Base-by-base conservation (phyloP, 1,140 invertebrate species). In the Caenorhabditis inopinata region DNA sequence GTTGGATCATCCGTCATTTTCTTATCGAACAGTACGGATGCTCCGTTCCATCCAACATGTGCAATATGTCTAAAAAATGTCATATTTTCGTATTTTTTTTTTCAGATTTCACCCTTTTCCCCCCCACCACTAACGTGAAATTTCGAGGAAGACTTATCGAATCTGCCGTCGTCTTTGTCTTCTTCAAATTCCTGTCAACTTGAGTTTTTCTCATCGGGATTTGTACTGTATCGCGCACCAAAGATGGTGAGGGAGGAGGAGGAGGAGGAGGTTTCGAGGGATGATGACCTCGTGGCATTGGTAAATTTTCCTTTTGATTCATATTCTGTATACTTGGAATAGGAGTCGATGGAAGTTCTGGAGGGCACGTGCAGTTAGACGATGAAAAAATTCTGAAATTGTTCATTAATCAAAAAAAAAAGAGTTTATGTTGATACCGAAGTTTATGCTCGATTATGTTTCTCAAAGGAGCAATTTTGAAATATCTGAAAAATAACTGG, bases 101-200 rank as follows among this genome's bases (percentile, higher is more conserved):
- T n/a, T n/a, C n/a, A n/a, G n/a, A n/a, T n/a, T n/a, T n/a, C n/a
- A n/a, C n/a, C n/a, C n/a, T n/a, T n/a, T n/a, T n/a, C n/a, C n/a
- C n/a, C n/a, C n/a, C n/a, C n/a, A n/a, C n/a, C n/a, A n/a, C 81
- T 79, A 23, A 83, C 82, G 82, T 75, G 21, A 83, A 83, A 73
- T 83, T 83, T 27, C 76, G 58, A 1, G 82, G 82, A 27, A 74
- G 35, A 46, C 81, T 79, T 21, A 83, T 83, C 3, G 51, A 53
- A 51, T 80, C 74, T 11, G 45, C 38, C 1, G 49, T 23, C 12
- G 51, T 45, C 23, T 51, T 74, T 35, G 38, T 49, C 23, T 76
- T 51, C 80, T 47, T 75, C 23, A 25, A 49, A 81, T 29, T 83
- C 21, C 38, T 76, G 16, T 77, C 79, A n/a, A 73, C 29, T 77